phyloP scores from a whole-genome alignment of 2,888 invertebrate species.

The Pristionchus maxplancki region DNA sequence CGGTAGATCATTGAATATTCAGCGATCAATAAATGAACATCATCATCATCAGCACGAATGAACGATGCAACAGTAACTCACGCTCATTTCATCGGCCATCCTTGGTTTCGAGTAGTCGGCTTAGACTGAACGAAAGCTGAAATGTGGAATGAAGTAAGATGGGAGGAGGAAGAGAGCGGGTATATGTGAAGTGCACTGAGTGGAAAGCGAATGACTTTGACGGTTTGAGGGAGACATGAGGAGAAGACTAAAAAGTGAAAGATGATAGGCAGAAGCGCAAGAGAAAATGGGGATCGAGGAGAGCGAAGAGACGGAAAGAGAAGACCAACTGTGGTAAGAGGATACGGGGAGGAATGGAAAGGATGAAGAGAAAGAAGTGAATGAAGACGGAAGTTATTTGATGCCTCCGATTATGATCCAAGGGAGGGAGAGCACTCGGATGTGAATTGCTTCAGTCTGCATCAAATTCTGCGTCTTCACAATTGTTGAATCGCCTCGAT shows the following conservation, averaged over 20 bases:
- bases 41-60: no score
- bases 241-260: constrained; percentile 45
- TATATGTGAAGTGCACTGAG: constrained; percentile 34
- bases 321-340: constrained; percentile 44
- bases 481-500: no score
- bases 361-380: constrained; percentile 36
- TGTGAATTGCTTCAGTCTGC: background rate
- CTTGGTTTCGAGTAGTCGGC: background rate
- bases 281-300: constrained; percentile 8
- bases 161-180: constrained; percentile 19
- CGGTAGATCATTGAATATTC: background rate
- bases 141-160: constrained; percentile 24
- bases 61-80: background rate
- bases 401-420: constrained; percentile 19
- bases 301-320: constrained; percentile 21
- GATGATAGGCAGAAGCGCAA: constrained; percentile 12
- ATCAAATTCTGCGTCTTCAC: background rate
- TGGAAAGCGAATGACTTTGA: constrained; percentile 41
- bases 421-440: background rate
- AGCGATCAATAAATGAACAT: background rate
- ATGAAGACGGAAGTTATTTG: constrained; percentile 41
- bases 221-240: constrained; percentile 40
- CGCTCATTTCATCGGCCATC: constrained; percentile 38
- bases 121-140: background rate
- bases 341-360: constrained; percentile 2